Base-by-base conservation (phyloP, 2,888 invertebrate genomes). In the Choristoneura rosaceana region DNA sequence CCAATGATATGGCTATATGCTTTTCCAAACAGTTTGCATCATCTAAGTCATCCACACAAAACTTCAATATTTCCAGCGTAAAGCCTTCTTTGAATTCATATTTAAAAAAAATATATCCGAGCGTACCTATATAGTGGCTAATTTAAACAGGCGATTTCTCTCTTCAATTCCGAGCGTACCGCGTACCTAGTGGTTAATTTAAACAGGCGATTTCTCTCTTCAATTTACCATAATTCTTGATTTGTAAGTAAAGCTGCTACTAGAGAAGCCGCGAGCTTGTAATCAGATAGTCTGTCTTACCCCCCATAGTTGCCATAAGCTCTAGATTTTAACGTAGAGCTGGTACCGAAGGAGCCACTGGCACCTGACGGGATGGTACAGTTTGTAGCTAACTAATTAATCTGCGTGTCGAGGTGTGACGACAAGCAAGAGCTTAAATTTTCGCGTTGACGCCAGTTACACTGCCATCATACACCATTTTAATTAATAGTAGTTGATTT, bases 301-400 rank as follows among this genome's bases (percentile, higher is more conserved):
- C 7, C 14, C 45, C 47, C 7, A n/a, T n/a, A 47, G n/a, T 15
- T 52, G 52, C 15, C 50, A 7, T 15, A 8, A 15, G 9, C 9
- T 17, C 50, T 52, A 50, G n/a, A n/a, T 50, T 50, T 50, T n/a
- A n/a, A 15, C 15, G 14, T n/a, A n/a, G 7, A 50, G 50, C n/a
- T n/a, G 15, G 50, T n/a, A n/a, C 15, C n/a, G 2, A 4, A 15
- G 50, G n/a, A 50, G 50, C 50, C 50, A 15, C 50, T 7, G 50
- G 50, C 15, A n/a, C 50, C n/a, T n/a, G n/a, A 5, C 4, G 43
- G 45, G 14, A 14, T 33, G n/a, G 34, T 34, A 45, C 64, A 50
- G 34, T 50, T 47, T 64, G 50, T 15, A 47, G 64, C 64, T 34
- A 34, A 50, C 50, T 50, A 64, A 64, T 50, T 64, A 64, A 64